These are phyloP conservation scores for Menidia beryllina DNA, from an alignment of 2,113 vertebrate species.

Conservation along the genomic window DNA sequence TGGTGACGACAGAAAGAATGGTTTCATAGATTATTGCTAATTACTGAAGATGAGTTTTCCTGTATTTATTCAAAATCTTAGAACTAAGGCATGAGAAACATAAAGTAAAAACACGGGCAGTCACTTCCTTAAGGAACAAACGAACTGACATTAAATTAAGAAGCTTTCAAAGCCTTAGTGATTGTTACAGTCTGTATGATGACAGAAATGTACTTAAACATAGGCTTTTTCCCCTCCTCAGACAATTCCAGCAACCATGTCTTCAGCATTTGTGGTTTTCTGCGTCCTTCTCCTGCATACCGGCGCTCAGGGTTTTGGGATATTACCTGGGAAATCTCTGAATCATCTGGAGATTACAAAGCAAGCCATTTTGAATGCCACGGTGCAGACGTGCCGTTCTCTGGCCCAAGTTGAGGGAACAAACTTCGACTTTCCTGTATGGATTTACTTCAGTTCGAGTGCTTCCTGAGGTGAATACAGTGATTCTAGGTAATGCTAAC, in stretches of 20 bases:
- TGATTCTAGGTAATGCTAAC: background rate
- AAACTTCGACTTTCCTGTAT: conserved; percentile 57
- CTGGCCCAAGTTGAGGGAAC: conserved; percentile 50
- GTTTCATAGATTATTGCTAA: too few relatives aligned
- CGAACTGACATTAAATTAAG: background rate
- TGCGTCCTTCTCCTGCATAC: conserved; percentile 44
- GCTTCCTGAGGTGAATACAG: background rate
- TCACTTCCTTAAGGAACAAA: background rate
- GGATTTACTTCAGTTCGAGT: background rate
- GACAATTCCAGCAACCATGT: conserved; percentile 5
- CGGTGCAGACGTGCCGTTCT: conserved; percentile 48
- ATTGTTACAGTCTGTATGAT: background rate
- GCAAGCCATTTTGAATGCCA: conserved; percentile 46
- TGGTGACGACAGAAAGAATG: too few relatives aligned
- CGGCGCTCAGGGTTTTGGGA: conserved; percentile 48
- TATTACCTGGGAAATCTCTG: conserved; percentile 28
- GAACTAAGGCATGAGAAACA: too few relatives aligned
- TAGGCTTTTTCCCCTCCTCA: background rate
- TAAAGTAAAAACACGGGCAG: too few relatives aligned
- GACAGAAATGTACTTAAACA: background rate
- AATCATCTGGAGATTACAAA: conserved; percentile 65
- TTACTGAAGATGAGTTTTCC: too few relatives aligned
- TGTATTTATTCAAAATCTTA: too few relatives aligned
- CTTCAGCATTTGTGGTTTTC: background rate
- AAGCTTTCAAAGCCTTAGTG: too few relatives aligned